Evolutionary conservation across 1,140 invertebrate species (phyloP), one percentile per base, ranked within the genome.

Genomic region (Ceratosolen solmsi): DNA sequence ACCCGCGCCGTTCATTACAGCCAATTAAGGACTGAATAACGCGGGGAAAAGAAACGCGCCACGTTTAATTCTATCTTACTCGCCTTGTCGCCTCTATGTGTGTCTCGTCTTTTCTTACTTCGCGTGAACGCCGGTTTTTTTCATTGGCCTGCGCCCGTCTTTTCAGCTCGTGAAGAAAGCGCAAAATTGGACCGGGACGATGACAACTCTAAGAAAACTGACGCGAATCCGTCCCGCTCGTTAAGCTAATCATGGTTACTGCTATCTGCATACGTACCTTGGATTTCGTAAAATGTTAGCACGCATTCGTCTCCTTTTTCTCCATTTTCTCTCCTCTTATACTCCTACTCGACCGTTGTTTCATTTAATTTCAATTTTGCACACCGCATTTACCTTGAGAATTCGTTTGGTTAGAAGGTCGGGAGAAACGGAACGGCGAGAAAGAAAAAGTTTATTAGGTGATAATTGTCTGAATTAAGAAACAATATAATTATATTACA

Each of bases 111-210:
- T 79, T 82, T 84, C 74, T 82, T 4, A 30, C 13, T 20, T 76
- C 79, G 1, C 13, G 13, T 56, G 41, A n/a, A 4, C 27, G 7
- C 13, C n/a, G 20, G 46, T 68, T 36, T 15, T 65, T 36, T 54
- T 79, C 22, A 15, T 70, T 7, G n/a, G 9, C 13, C 49, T 54
- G 9, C 33, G 33, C 2, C 17, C 3, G 20, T 60, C 75, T 56
- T 30, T 74, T 83, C 71, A 79, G 20, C n/a, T 2, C 74, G 87
- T 84, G 88, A 86, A 90, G 88, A 90, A 90, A 90, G 89, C 88
- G 89, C 85, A 84, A 90, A 90, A 90, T 90, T 89, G 85, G 84
- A 84, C 85, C 84, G 76, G 75, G 80, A 80, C 83, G 65, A 0
- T 82, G 68, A 2, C 46, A 13, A 22, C 46, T 3, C 63, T n/a